These are phyloP conservation scores for Ara ararauna DNA, from an alignment of 2,797 vertebrate species.

Conservation along the genomic window DNA sequence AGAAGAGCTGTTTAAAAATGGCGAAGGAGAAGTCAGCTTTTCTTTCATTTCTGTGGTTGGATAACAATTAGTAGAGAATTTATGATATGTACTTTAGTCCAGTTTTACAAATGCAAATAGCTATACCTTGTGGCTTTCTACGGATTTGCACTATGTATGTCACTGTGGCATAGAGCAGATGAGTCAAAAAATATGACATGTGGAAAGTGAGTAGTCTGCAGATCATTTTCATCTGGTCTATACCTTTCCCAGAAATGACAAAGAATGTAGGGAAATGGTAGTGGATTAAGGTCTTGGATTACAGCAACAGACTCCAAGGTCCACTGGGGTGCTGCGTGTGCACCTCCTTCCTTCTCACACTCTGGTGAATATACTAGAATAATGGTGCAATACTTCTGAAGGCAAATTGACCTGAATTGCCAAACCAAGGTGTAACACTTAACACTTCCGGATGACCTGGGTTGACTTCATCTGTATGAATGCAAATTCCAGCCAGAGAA, in stretches of 20 bases:
- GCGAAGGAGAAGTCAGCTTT: not conserved
- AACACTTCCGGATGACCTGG: not conserved
- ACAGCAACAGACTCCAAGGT: fast-evolving
- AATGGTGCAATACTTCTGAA: not conserved
- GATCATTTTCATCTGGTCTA: not conserved
- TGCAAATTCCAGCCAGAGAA: not conserved
- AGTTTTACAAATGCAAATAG: not conserved
- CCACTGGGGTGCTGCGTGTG: not conserved
- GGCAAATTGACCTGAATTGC: not conserved
- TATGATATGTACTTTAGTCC: not conserved
- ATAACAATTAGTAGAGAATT: not conserved
- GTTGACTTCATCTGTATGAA: not conserved
- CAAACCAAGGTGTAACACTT: not conserved
- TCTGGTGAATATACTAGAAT: not conserved
- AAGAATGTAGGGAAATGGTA: not conserved
- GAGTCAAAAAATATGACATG: not conserved
- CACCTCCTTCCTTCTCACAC: not conserved
- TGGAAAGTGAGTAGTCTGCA: not conserved
- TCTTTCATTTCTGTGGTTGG: not conserved
- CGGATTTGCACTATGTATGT: not conserved
- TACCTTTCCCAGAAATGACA: not conserved
- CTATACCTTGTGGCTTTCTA: not conserved
- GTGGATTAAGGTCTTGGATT: not conserved
- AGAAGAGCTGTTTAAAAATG: not conserved
- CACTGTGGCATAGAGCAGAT: fast-evolving